Evolutionary conservation across 2,113 vertebrate genomes (phyloP).

Genomic region (Tyto alba): DNA sequence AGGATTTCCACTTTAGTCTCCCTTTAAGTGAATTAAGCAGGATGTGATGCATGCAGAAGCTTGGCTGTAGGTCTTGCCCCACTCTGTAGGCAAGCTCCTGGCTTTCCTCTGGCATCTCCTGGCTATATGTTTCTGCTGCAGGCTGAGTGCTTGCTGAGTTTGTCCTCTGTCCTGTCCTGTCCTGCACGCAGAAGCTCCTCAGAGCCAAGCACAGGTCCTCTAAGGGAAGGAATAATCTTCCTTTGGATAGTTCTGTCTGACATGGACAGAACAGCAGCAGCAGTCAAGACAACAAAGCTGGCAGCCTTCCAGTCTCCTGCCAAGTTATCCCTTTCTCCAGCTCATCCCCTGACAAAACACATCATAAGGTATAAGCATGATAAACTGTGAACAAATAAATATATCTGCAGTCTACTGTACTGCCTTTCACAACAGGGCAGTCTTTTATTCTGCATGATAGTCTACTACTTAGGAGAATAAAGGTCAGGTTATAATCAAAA

Average conservation of each 20-base stretch:
- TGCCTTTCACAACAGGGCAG: not conserved
- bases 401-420: not conserved
- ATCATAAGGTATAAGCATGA: not conserved
- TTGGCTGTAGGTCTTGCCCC: not conserved
- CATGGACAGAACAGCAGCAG: not conserved
- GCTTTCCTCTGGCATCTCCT: not conserved
- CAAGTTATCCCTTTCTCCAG: not conserved
- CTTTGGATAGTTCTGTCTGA: not conserved
- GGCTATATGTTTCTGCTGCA: not conserved
- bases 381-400: slow-evolving; percentile 43
- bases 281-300: not conserved
- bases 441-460: not conserved
- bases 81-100: not conserved
- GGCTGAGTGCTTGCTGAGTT: not conserved
- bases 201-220: not conserved
- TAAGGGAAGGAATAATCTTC: not conserved
- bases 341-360: slow-evolving; percentile 33
- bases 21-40: not conserved
- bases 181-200: not conserved
- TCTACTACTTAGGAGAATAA: not conserved
- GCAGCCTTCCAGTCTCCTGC: slow-evolving; percentile 14
- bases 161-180: not conserved
- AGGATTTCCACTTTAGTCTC: not conserved
- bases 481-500: not conserved
- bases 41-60: not conserved